These are phyloP conservation scores for Vanessa cardui DNA, from an alignment of 2,888 invertebrate species.

Conservation along the genomic window DNA sequence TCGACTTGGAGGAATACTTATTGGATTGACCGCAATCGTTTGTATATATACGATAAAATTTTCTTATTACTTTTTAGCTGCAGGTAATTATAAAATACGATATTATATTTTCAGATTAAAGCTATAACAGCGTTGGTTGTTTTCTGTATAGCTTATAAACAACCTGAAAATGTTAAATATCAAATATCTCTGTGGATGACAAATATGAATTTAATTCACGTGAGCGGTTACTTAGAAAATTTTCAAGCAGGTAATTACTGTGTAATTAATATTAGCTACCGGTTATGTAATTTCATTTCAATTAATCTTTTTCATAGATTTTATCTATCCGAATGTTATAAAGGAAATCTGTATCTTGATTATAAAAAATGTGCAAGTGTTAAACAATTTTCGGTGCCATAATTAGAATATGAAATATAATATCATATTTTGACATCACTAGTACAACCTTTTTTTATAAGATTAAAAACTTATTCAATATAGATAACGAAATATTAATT, in stretches of 20 bases:
- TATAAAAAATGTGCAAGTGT: no score
- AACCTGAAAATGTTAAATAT: conserved; percentile 51
- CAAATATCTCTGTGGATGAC: conserved; percentile 53
- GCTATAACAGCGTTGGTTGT: conserved; percentile 50
- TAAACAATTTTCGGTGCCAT: no score
- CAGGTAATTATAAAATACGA: conserved; percentile 1
- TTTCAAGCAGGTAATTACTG: conserved; percentile 53
- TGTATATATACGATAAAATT: neutral
- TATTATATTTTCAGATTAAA: conserved; percentile 58
- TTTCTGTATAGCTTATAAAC: conserved; percentile 53
- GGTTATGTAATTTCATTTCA: no score
- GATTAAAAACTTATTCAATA: no score
- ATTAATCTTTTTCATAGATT: neutral
- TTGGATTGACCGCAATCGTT: conserved; percentile 68
- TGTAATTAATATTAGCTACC: no score
- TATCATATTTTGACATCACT: no score
- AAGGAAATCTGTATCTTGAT: neutral
- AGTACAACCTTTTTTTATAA: no score
- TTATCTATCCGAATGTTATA: no score
- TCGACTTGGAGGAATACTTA: conserved; percentile 71
- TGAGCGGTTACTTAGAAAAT: conserved; percentile 56
- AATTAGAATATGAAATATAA: no score
- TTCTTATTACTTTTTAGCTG: neutral
- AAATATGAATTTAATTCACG: conserved; percentile 58
- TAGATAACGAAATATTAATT: no score